Base-by-base conservation (phyloP, 2,113 vertebrate genomes). In the Alethe diademata region DNA sequence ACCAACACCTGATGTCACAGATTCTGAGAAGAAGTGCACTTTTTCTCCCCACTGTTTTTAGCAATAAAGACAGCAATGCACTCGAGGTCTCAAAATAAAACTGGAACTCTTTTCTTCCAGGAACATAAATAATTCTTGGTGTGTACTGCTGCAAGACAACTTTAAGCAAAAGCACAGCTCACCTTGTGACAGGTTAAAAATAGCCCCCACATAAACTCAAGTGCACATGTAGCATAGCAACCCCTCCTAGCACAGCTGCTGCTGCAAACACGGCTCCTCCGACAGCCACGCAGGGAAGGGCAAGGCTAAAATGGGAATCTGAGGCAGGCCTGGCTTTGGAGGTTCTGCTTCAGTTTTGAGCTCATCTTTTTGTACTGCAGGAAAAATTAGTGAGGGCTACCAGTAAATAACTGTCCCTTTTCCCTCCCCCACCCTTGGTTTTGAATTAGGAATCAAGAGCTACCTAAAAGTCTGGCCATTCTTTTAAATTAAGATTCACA, bases 151-250 rank as follows among this genome's bases (percentile, higher is more conserved):
- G 79, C 78, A 82, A 95, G 93, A 93, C 84, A 86, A 47, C 94
- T 95, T 95, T 62, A 19, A 62, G 72, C 79, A 70, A 25, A 42
- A 87, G 86, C 92, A 28, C 28, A 78, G 50, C 85, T 95, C 80
- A 95, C 97, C 96, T 97, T 95, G 89, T 94, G 96, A 97, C 84
- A 58, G 80, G 35, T 90, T 96, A 96, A 96, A 96, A 96, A 97
- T 91, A 97, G 89, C 79, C 84, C 36, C 36, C 14, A 58, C 86
- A 50, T 22, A 90, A 86, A 90, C 89, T 71, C 38, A 61, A 93
- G 89, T 38, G 70, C 88, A 71, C 85, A 47, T 24, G 96, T 95
- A 96, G 88, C 97, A 83, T 90, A 96, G 96, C 96, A 97, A 94
- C 96, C 94, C 74, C 38, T 45, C 58, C 10, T 8, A 10, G 88